A percentile compares a stretch with the other conserved stretches of the same genome.
These are phyloP conservation scores for Halisarca cf. caerulea DNA, from an alignment of 37 sponge, comb jelly and placozoan species.

Conservation along the genomic window DNA sequence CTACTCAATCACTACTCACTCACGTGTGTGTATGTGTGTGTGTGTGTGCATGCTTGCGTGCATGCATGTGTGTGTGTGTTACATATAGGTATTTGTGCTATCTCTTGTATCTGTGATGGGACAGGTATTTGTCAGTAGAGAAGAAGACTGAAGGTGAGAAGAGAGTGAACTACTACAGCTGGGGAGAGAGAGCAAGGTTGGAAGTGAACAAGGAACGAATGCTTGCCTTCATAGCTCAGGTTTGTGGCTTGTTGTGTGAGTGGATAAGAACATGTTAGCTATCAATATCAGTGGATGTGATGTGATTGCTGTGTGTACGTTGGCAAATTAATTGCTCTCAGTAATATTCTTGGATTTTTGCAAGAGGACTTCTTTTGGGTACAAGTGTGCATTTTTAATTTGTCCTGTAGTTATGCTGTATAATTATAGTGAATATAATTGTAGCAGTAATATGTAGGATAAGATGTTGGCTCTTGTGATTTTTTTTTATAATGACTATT, in stretches of 20 bases:
- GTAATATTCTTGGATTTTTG: too few species aligned
- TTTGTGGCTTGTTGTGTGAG: slow-evolving; percentile 89
- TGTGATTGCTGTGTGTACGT: too few species aligned
- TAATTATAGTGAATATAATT: too few species aligned
- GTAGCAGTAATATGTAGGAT: too few species aligned
- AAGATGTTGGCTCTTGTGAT: too few species aligned
- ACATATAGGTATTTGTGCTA: background rate
- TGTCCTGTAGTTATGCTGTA: too few species aligned
- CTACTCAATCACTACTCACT: too few species aligned
- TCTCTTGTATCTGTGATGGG: background rate
- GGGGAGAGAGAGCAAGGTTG: slow-evolving; percentile 57
- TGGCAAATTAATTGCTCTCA: too few species aligned
- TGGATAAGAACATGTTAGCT: slow-evolving; percentile 18
- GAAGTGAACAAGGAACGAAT: slow-evolving; percentile 56
- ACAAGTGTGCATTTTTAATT: too few species aligned
- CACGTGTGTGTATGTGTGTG: background rate
- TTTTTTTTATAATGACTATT: too few species aligned
- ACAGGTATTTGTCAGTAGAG: slow-evolving; percentile 64
- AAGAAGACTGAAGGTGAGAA: slow-evolving; percentile 48
- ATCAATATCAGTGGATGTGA: slow-evolving; percentile 33
- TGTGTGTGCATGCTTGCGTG: background rate
- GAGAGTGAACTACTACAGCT: slow-evolving; percentile 35
- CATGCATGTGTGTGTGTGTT: background rate
- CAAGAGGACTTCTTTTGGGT: too few species aligned
- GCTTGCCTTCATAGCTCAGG: slow-evolving; percentile 59